A percentile compares a stretch with the other conserved stretches of the same genome.
phyloP scores from a whole-genome alignment of 1,140 invertebrate species.

The Pararge aegeria region DNA sequence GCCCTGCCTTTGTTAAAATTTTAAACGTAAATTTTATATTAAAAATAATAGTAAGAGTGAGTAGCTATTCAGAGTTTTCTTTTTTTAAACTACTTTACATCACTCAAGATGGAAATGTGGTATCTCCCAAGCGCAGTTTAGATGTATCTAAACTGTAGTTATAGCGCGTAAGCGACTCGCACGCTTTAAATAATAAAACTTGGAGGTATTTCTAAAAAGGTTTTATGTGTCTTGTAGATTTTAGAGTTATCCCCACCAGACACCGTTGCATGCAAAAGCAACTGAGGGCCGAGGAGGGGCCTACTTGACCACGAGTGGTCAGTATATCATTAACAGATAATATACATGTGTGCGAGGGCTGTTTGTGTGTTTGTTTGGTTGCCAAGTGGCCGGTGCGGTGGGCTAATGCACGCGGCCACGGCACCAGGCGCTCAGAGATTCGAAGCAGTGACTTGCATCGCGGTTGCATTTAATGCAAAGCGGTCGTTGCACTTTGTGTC shows the following conservation, averaged over 20 bases:
- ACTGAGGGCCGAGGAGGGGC: neutral
- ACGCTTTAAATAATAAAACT: too few relatives aligned
- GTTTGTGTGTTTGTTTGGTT: constrained; percentile 37
- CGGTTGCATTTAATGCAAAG: constrained; percentile 17
- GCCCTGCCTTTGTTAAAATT: too few relatives aligned
- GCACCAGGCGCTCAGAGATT: constrained; percentile 59
- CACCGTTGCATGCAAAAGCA: neutral
- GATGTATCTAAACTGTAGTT: too few relatives aligned
- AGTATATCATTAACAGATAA: neutral
- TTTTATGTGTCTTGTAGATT: too few relatives aligned
- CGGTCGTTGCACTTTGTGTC: constrained; percentile 31
- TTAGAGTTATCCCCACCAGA: neutral
- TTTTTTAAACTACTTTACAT: too few relatives aligned
- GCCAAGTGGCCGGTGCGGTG: constrained; percentile 65
- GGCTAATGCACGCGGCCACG: constrained; percentile 50
- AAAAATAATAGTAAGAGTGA: too few relatives aligned
- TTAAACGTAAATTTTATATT: too few relatives aligned
- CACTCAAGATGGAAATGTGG: too few relatives aligned
- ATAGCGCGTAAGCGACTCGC: too few relatives aligned
- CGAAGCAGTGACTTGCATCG: constrained; percentile 31
- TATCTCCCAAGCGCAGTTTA: too few relatives aligned
- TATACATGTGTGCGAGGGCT: constrained; percentile 15
- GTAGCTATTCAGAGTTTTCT: too few relatives aligned
- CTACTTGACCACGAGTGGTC: constrained; percentile 11
- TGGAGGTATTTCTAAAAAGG: too few relatives aligned